Conservation (phyloP, 2,888 invertebrate genomes). For the Junonia oenone region DNA sequence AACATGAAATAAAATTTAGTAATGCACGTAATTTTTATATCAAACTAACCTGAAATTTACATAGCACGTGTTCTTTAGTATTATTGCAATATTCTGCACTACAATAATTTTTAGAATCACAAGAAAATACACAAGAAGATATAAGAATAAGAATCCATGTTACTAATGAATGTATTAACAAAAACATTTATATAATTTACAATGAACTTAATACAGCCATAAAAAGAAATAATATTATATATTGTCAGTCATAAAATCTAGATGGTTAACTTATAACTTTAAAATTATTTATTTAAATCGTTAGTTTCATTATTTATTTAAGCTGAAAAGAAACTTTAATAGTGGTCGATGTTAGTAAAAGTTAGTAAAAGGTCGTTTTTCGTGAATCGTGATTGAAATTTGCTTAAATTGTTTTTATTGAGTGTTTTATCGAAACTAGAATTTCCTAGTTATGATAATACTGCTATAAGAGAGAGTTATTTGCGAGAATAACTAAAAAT, state of each 20-base stretch:
- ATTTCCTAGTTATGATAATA: too few species aligned
- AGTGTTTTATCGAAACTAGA: too few species aligned
- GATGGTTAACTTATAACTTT: not conserved
- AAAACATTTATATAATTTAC: conserved; percentile 20
- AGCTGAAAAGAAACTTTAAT: too few species aligned
- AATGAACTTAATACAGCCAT: not conserved
- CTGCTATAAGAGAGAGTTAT: too few species aligned
- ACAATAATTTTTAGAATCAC: conserved; percentile 43
- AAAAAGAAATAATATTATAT: not conserved
- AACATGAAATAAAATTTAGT: not conserved
- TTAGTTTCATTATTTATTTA: too few species aligned
- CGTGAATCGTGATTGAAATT: too few species aligned
- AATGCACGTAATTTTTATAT: not conserved
- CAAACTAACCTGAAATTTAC: conserved; percentile 49
- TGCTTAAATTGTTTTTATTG: too few species aligned
- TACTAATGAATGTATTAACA: conserved; percentile 26
- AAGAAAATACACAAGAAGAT: conserved; percentile 21
- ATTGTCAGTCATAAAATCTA: not conserved
- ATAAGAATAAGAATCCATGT: conserved; percentile 21
- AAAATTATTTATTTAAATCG: too few species aligned
- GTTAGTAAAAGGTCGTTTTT: too few species aligned
- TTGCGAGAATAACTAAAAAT: too few species aligned
- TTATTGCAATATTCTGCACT: conserved; percentile 42
- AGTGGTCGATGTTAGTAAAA: too few species aligned
- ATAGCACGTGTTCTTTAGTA: conserved; percentile 49